Conservation (phyloP, 2,797 vertebrate genomes). For the Coregonus suidteri region DNA sequence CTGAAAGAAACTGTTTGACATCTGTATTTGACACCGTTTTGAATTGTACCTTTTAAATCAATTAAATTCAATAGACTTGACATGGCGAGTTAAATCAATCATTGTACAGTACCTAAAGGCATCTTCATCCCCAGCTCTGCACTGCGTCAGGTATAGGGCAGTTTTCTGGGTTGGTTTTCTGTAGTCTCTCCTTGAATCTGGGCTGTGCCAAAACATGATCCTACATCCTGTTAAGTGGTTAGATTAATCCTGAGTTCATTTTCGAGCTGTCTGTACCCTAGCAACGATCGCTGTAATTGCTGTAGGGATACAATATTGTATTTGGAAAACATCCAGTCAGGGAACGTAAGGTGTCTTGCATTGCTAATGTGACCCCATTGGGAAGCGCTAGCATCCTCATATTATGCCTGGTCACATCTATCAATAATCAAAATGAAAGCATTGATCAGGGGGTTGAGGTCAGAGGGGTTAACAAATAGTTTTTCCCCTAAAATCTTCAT, state of each 20-base stretch:
- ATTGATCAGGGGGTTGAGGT: slow-evolving; percentile 62
- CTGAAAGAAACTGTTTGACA: neutral
- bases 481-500: slow-evolving; percentile 36
- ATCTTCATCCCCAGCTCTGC: too few species aligned
- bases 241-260: slow-evolving; percentile 52
- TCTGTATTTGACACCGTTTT: neutral
- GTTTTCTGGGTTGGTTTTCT: slow-evolving; percentile 36
- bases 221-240: slow-evolving; percentile 63
- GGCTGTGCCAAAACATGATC: slow-evolving; percentile 29
- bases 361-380: slow-evolving; percentile 60
- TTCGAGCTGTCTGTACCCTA: slow-evolving; percentile 48
- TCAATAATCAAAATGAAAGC: slow-evolving; percentile 61
- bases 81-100: too few species aligned
- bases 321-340: slow-evolving; percentile 67
- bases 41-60: neutral
- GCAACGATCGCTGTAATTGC: slow-evolving; percentile 65
- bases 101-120: too few species aligned
- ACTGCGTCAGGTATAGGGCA: slow-evolving; percentile 15
- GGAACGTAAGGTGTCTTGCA: slow-evolving; percentile 48
- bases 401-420: slow-evolving; percentile 57
- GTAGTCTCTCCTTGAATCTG: slow-evolving; percentile 61
- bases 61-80: too few species aligned
- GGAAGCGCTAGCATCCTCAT: slow-evolving; percentile 43
- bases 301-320: slow-evolving; percentile 60
- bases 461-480: slow-evolving; percentile 60